Percentiles rank a stretch among this genome's conserved stretches.
These are phyloP conservation scores for Paramisgurnus dabryanus DNA, from an alignment of 2,113 vertebrate species.

Conservation along the genomic window DNA sequence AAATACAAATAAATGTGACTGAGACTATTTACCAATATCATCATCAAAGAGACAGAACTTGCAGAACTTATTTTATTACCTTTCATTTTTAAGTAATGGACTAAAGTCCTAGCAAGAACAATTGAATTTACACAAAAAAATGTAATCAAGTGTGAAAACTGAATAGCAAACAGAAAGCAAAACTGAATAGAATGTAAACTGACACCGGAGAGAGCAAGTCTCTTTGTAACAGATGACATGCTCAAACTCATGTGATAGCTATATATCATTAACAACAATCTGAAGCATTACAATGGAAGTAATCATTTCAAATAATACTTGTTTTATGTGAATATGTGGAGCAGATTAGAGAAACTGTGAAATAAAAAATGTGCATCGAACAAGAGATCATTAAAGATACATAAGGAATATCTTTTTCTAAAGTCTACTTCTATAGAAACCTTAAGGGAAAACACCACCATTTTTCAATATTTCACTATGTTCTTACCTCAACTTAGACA, in stretches of 20 bases:
- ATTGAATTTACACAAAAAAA: background rate
- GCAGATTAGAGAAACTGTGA: background rate
- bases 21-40: background rate
- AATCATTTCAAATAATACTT: slow-evolving; percentile 69
- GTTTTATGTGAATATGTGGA: slow-evolving; percentile 41
- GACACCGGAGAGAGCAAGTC: slow-evolving; percentile 1
- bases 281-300: slow-evolving; percentile 67
- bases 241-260: slow-evolving; percentile 66
- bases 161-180: background rate
- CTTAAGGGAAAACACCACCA: no score
- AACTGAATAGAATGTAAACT: background rate
- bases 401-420: no score
- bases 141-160: background rate
- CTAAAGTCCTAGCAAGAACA: slow-evolving; percentile 2
- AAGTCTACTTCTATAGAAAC: no score
- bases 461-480: no score
- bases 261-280: slow-evolving; percentile 69
- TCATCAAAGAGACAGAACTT: background rate
- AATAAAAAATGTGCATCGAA: no score
- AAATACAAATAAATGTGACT: background rate
- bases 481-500: no score
- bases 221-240: slow-evolving; percentile 49
- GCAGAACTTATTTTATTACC: background rate
- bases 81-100: slow-evolving; percentile 9
- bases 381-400: no score